Percentiles rank a stretch among this genome's conserved stretches.
phyloP scores from a whole-genome alignment of 2,888 invertebrate species.

The Hermaeophaga mercurialis region DNA sequence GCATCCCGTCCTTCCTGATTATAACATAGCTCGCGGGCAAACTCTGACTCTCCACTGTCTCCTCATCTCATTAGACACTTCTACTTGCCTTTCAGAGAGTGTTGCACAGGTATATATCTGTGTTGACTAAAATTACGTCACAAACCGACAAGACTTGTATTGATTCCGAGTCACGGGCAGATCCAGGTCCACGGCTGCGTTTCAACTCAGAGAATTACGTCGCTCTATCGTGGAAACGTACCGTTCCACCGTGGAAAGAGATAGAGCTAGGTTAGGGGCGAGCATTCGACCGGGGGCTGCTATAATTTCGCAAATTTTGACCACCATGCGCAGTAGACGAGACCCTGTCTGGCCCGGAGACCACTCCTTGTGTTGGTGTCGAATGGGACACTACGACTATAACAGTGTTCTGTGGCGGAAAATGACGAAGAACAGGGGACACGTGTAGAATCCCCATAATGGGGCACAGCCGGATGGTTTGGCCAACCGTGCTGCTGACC shows the following conservation, averaged over 20 bases:
- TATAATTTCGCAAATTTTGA: slow-evolving; percentile 53
- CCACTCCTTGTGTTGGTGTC: slow-evolving; percentile 58
- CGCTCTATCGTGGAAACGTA: slow-evolving; percentile 41
- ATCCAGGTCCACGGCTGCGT: slow-evolving; percentile 61
- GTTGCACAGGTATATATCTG: slow-evolving; percentile 46
- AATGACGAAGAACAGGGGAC: slow-evolving; percentile 51
- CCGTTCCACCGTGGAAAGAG: slow-evolving; percentile 11
- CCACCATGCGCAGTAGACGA: slow-evolving; percentile 54
- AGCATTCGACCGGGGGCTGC: slow-evolving; percentile 43
- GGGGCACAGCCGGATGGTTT: slow-evolving; percentile 62
- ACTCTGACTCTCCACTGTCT: slow-evolving; percentile 1
- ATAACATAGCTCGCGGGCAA: slow-evolving; percentile 5
- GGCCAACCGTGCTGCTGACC: slow-evolving; percentile 61
- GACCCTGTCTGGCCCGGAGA: slow-evolving; percentile 54
- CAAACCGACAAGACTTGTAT: slow-evolving; percentile 52
- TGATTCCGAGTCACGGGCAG: slow-evolving; percentile 57
- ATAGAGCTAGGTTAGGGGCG: slow-evolving; percentile 15
- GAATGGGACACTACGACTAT: slow-evolving; percentile 54
- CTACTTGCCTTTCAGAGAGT: slow-evolving; percentile 28
- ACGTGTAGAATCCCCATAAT: slow-evolving; percentile 59
- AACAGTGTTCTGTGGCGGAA: slow-evolving; percentile 53
- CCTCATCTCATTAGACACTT: slow-evolving; percentile 16
- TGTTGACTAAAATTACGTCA: slow-evolving; percentile 56
- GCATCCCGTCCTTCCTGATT: slow-evolving; percentile 13
- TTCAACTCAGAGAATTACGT: slow-evolving; percentile 46